Conservation (phyloP, 1,140 invertebrate genomes). For the Holcopasites calliopsidis region DNA sequence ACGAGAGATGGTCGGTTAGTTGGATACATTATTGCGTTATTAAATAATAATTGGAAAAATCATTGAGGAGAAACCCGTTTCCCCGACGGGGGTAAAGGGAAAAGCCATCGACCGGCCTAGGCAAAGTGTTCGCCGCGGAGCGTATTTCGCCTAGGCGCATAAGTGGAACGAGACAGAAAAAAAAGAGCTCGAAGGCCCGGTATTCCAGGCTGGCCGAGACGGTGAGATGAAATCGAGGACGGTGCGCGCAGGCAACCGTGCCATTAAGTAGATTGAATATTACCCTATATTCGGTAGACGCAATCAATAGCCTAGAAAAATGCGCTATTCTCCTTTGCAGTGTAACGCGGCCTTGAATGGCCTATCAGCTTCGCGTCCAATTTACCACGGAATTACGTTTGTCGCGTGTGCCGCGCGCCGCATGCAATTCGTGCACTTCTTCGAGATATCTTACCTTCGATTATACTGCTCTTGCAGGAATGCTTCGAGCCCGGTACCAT, state of each 20-base stretch:
- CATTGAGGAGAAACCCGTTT: slow-evolving; percentile 11
- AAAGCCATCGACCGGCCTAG: neutral
- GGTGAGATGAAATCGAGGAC: slow-evolving; percentile 67
- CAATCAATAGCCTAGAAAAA: slow-evolving; percentile 69
- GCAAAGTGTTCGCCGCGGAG: slow-evolving; percentile 1
- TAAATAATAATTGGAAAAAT: neutral
- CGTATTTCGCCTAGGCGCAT: slow-evolving; percentile 48
- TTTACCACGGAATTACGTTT: slow-evolving; percentile 47
- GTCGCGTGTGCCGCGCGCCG: neutral
- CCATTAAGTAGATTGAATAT: slow-evolving; percentile 73
- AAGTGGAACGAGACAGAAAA: slow-evolving; percentile 61
- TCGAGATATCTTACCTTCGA: neutral
- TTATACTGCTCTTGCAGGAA: neutral
- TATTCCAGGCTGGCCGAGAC: slow-evolving; percentile 38
- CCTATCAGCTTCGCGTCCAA: slow-evolving; percentile 55
- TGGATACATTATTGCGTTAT: no score
- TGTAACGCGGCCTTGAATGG: slow-evolving; percentile 49
- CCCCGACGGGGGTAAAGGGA: neutral
- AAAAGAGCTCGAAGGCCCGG: slow-evolving; percentile 17
- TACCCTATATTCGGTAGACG: slow-evolving; percentile 71
- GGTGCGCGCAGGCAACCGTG: slow-evolving; percentile 50
- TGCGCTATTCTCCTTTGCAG: slow-evolving; percentile 53
- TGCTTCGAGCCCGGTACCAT: no score
- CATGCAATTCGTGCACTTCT: no score
- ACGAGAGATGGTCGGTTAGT: no score